Percentiles rank a stretch among this genome's conserved stretches.
Conservation (phyloP, 2,888 invertebrate species). For the Belgica antarctica region DNA sequence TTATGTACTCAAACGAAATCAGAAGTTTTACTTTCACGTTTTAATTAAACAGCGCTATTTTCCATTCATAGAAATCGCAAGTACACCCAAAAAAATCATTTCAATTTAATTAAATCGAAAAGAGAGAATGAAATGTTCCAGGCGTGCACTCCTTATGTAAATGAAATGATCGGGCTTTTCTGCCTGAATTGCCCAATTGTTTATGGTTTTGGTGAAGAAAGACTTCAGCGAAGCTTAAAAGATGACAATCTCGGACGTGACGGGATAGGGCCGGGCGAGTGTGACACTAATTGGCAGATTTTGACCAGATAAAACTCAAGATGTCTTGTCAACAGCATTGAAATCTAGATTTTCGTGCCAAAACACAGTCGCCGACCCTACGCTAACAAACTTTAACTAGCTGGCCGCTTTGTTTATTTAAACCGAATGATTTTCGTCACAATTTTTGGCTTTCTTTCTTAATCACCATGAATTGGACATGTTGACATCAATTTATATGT, state of each 20-base stretch:
- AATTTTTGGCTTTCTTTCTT: neutral
- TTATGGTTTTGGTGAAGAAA: constrained; percentile 12
- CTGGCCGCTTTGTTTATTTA: constrained; percentile 14
- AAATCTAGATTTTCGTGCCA: too few relatives aligned
- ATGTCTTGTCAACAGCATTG: too few relatives aligned
- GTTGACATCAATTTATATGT: constrained; percentile 22
- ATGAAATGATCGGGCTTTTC: neutral
- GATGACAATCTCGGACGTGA: constrained; percentile 29
- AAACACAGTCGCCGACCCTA: neutral
- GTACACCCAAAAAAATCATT: neutral
- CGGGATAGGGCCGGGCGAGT: too few relatives aligned
- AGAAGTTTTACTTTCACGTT: constrained; percentile 1
- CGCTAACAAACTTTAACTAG: neutral
- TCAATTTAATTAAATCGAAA: constrained; percentile 9
- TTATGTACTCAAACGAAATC: neutral
- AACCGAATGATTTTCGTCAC: neutral
- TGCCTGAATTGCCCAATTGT: neutral
- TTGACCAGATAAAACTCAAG: too few relatives aligned
- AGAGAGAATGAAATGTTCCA: neutral
- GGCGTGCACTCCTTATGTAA: constrained; percentile 1
- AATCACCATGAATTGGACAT: neutral
- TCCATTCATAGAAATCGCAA: constrained; percentile 6
- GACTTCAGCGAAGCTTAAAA: neutral
- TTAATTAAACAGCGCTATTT: constrained; percentile 10
- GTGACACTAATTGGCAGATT: too few relatives aligned